Evolutionary conservation across 2,888 invertebrate species (phyloP).

Genomic region (Dicyrtoma fusca): DNA sequence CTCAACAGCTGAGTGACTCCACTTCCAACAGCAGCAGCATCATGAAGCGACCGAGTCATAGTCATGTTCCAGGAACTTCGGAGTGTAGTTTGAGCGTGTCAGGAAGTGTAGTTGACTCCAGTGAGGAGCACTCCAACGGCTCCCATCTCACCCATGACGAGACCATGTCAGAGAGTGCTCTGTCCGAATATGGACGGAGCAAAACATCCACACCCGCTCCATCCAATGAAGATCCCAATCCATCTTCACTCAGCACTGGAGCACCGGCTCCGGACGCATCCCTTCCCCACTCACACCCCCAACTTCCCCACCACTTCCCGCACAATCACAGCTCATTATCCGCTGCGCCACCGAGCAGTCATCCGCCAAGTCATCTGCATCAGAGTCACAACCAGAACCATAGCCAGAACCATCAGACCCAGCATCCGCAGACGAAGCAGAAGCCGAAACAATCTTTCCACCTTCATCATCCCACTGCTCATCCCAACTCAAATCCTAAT

Average conservation of each 20-base stretch:
- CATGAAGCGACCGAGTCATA: slow-evolving; percentile 15
- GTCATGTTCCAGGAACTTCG: slow-evolving; percentile 38
- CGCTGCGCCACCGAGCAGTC: no score
- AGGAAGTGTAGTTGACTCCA: slow-evolving; percentile 49
- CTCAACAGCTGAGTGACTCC: slow-evolving; percentile 32
- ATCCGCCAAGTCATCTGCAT: no score
- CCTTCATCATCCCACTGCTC: slow-evolving; percentile 14
- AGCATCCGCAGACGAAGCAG: no score
- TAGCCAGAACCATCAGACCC: no score
- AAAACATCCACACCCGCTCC: slow-evolving; percentile 46
- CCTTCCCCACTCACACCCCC: slow-evolving; percentile 29
- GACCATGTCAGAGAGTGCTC: slow-evolving; percentile 57
- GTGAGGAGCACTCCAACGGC: slow-evolving; percentile 57
- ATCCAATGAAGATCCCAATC: no score
- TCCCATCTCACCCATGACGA: slow-evolving; percentile 57
- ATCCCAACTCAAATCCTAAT: background rate
- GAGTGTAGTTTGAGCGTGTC: slow-evolving; percentile 49
- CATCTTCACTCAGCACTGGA: no score
- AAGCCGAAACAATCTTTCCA: background rate
- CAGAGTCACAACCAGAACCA: no score
- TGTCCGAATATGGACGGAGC: slow-evolving; percentile 50
- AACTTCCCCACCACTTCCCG: slow-evolving; percentile 17
- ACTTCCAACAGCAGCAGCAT: slow-evolving; percentile 14
- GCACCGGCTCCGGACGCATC: no score
- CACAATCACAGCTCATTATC: slow-evolving; percentile 33